These are phyloP conservation scores for Papilio xuthus DNA, from an alignment of 1,140 invertebrate genomes.

Conservation along the genomic window DNA sequence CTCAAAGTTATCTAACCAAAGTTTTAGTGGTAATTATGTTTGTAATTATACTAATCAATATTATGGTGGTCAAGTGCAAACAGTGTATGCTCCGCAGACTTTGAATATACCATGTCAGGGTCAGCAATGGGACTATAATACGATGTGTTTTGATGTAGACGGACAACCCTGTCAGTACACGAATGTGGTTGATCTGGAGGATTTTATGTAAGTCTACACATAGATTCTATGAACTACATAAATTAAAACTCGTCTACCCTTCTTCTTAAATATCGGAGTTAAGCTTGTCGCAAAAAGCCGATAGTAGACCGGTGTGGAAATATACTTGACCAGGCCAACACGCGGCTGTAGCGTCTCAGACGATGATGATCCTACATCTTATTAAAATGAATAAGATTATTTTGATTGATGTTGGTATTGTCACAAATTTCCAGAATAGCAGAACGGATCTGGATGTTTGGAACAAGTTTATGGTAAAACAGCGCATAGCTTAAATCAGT, in stretches of 20 bases:
- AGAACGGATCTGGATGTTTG: no score
- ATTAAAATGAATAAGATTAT: not conserved
- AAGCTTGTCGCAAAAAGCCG: no score
- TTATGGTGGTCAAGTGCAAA: constrained; percentile 45
- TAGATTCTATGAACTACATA: not conserved
- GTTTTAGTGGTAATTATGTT: constrained; percentile 52
- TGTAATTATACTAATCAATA: constrained; percentile 49
- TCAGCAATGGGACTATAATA: constrained; percentile 82
- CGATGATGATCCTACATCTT: no score
- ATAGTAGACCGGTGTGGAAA: no score
- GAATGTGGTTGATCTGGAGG: constrained; percentile 84
- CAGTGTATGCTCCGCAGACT: constrained; percentile 51
- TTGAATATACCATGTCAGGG: constrained; percentile 80
- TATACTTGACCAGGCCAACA: no score
- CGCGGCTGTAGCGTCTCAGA: no score
- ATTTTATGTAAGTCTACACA: constrained; percentile 84
- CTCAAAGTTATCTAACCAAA: constrained; percentile 55
- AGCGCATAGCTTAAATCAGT: no score
- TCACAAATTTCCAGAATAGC: not conserved
- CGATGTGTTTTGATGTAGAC: constrained; percentile 83
- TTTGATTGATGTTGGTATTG: not conserved
- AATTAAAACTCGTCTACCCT: no score
- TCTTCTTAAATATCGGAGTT: no score
- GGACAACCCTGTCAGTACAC: constrained; percentile 85
- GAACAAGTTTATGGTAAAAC: not conserved